These are phyloP conservation scores for Homarus gammarus DNA, from an alignment of 2,888 invertebrate genomes.

Conservation along the genomic window DNA sequence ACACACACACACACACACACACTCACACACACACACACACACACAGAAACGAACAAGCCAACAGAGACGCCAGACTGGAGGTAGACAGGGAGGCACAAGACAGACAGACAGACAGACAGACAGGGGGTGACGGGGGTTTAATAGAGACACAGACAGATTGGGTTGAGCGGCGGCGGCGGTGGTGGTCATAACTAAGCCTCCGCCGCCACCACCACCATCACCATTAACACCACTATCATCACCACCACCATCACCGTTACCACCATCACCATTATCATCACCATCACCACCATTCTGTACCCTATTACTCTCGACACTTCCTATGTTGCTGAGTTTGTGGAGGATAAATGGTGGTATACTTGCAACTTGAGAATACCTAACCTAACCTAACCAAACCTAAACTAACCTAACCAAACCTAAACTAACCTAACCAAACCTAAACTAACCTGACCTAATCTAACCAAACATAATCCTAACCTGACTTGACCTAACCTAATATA, in stretches of 20 bases:
- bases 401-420: too few relatives aligned
- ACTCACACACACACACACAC: too few relatives aligned
- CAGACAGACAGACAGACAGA: slow-evolving; percentile 11
- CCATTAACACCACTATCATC: background rate
- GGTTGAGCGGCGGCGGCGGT: background rate
- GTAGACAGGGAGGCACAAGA: background rate
- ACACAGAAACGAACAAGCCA: too few relatives aligned
- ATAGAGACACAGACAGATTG: background rate
- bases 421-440: too few relatives aligned
- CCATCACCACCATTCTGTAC: background rate
- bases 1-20: too few relatives aligned
- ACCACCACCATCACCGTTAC: background rate
- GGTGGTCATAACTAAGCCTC: too few relatives aligned
- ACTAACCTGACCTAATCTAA: too few relatives aligned
- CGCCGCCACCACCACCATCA: too few relatives aligned
- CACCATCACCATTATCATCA: slow-evolving; percentile 6
- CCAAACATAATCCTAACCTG: too few relatives aligned
- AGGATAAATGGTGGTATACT: background rate
- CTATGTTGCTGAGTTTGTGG: background rate
- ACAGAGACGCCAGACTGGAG: too few relatives aligned
- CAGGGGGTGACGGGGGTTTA: background rate
- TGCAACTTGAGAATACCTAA: background rate
- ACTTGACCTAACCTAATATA: too few relatives aligned
- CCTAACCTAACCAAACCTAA: too few relatives aligned
- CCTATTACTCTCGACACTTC: background rate